These are phyloP conservation scores for Danio kyathit DNA, from an alignment of 2,797 vertebrate genomes.

Conservation along the genomic window DNA sequence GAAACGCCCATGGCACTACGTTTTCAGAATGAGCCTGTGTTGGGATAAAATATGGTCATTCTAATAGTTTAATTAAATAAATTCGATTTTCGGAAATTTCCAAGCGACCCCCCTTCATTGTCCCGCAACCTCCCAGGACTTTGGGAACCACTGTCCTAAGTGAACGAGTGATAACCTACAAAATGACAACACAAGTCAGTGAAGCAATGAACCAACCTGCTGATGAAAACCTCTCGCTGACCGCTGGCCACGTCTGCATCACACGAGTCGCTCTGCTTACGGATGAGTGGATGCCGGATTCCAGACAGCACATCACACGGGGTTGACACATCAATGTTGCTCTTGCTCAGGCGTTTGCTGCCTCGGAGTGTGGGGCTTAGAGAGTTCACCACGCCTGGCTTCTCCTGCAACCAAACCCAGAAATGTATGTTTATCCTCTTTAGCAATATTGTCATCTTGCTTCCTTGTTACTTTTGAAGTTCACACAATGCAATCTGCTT, in stretches of 20 bases:
- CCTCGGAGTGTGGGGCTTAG: slow-evolving; percentile 76
- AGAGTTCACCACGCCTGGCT: slow-evolving; percentile 27
- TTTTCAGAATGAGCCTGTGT: too few species aligned
- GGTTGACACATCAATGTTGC: slow-evolving; percentile 87
- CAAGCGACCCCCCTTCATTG: too few species aligned
- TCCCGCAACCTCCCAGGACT: too few species aligned
- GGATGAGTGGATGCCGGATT: slow-evolving; percentile 75
- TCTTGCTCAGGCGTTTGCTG: slow-evolving; percentile 87
- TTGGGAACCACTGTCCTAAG: too few species aligned
- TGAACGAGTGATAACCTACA: not conserved
- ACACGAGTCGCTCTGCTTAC: slow-evolving; percentile 87
- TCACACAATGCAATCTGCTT: not conserved
- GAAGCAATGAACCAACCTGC: slow-evolving; percentile 75
- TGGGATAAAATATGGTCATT: too few species aligned
- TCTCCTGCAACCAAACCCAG: slow-evolving; percentile 42
- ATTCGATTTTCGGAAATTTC: too few species aligned
- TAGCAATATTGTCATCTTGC: not conserved
- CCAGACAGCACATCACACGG: slow-evolving; percentile 76
- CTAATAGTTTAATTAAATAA: too few species aligned
- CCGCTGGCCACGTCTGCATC: slow-evolving; percentile 84
- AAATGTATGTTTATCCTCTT: not conserved
- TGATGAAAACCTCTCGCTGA: slow-evolving; percentile 86
- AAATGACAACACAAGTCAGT: not conserved
- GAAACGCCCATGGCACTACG: too few species aligned
- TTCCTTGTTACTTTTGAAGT: not conserved